Conservation (phyloP, 2,797 vertebrate genomes). For the Arctocebus calabarensis region DNA sequence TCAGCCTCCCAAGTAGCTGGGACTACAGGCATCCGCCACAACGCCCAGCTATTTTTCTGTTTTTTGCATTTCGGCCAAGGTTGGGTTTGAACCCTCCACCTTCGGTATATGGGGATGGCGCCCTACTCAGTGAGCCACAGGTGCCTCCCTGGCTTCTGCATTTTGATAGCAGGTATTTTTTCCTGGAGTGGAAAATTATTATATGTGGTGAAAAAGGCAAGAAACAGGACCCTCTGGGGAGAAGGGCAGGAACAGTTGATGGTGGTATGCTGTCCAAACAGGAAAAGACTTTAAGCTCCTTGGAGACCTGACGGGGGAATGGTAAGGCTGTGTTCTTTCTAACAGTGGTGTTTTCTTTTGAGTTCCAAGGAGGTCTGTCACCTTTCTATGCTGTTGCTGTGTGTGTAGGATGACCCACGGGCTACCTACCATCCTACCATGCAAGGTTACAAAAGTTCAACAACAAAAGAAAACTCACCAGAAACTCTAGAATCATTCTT, state of each 20-base stretch:
- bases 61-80: no score
- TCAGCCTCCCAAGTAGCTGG: no score
- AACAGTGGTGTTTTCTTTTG: not conserved
- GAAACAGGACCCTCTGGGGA: not conserved
- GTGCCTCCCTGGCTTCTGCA: no score
- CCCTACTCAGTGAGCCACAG: no score
- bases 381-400: not conserved
- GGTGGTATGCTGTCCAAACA: not conserved
- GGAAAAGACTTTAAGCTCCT: not conserved
- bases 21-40: no score
- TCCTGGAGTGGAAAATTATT: not conserved
- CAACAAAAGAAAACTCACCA: not conserved
- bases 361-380: not conserved
- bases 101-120: no score
- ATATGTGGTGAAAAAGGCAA: not conserved
- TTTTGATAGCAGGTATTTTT: conserved; percentile 2
- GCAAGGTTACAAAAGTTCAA: not conserved
- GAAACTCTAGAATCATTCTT: conserved; percentile 13
- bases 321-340: not conserved
- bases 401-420: not conserved
- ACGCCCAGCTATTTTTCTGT: no score
- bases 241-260: not conserved
- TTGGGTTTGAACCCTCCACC: no score
- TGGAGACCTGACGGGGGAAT: not conserved
- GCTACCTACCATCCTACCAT: not conserved